Base-by-base conservation (phyloP, 2,888 invertebrate genomes). In the Pasiphila rectangulata region DNA sequence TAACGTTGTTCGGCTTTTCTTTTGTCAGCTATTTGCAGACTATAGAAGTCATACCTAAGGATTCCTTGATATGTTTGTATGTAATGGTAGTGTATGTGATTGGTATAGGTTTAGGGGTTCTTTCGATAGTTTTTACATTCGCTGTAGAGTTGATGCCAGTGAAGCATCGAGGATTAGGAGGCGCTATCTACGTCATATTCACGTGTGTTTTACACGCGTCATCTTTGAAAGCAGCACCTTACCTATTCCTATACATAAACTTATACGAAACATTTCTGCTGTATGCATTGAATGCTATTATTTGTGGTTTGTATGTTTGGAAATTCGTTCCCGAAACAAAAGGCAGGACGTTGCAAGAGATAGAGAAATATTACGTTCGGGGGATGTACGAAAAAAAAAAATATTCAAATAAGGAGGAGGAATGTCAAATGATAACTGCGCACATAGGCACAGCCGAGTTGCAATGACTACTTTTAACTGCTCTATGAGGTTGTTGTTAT, bases 241-340 rank as follows among this genome's bases (percentile, higher is more conserved):
- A 58, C 20, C 13, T 58, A 6, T 54, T 58, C n/a, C 4, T 44
- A 3, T 39, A 48, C 21, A 15, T 58, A 16, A 27, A 45, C 3
- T 23, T 56, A n/a, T 58, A 30, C 35, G 54, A 53, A n/a, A 55
- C 57, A 3, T 34, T 58, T 1, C 17, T 55, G 4, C 5, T 58
- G 13, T 58, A 42, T 12, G 38, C 47, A 7, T 6, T 15, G 0
- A 58, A 55, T 39, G 21, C 47, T 0, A 39, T 44, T 6, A 6
- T 58, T 4, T 58, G 55, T 24, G 47, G 49, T 3, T 29, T 50
- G 10, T 24, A 37, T 1, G 17, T 60, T 9, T 60, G 54, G 56
- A 57, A 38, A 12, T 60, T 19, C 38, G 36, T 60, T 1, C 59
- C 59, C 2, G 56, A 60, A 37, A 60, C 59, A 0, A 60, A 56